Evolutionary conservation across 2,888 invertebrate species (phyloP).

Genomic region (Dryocosmus kuriphilus): DNA sequence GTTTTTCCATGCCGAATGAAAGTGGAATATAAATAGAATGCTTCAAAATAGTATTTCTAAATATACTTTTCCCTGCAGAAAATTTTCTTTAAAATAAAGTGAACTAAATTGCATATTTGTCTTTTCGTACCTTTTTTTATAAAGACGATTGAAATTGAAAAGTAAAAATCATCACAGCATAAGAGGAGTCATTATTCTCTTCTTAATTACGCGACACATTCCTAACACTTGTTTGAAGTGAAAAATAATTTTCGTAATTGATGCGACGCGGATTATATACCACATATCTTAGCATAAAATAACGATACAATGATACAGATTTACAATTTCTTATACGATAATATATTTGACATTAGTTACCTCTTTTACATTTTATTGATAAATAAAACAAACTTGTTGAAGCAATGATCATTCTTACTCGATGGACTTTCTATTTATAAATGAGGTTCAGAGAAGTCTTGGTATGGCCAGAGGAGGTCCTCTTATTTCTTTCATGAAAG

Average conservation of each 20-base stretch:
- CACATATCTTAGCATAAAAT: conserved; percentile 1
- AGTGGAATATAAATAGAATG: conserved; percentile 1
- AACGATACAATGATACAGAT: background rate
- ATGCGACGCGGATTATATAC: background rate
- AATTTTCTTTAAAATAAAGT: background rate
- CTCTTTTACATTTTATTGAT: background rate
- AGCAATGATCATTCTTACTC: background rate
- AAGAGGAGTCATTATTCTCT: background rate
- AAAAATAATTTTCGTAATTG: background rate
- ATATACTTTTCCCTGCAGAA: background rate
- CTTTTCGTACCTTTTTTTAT: too few relatives aligned
- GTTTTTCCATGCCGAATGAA: background rate
- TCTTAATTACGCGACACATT: background rate
- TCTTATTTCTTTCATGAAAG: background rate
- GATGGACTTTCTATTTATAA: background rate
- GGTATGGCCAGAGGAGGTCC: background rate
- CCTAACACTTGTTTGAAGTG: background rate
- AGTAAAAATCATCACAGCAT: too few relatives aligned
- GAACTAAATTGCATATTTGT: too few relatives aligned
- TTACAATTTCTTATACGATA: background rate
- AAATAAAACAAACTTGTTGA: background rate
- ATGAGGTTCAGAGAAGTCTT: background rate
- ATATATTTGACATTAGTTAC: background rate
- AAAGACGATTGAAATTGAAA: too few relatives aligned
- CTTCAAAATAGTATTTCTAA: background rate